Evolutionary conservation across 2,113 vertebrate genomes (phyloP), one percentile per base, ranked within the genome.

Genomic region (Tragelaphus strepsiceros): DNA sequence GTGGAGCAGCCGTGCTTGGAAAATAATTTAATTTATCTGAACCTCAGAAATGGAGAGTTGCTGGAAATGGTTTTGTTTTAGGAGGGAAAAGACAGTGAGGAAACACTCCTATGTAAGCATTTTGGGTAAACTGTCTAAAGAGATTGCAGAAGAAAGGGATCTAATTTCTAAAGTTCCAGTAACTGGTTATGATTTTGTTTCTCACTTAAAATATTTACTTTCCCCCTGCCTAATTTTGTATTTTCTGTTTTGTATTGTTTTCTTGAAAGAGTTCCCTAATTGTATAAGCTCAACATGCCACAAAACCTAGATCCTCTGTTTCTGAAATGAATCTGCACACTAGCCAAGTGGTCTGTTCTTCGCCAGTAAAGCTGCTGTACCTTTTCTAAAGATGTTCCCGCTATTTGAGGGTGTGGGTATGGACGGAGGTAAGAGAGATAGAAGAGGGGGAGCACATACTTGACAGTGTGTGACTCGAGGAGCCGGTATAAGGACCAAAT

Each of bases 11-110:
- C 22, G 58, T 84, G 62, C 51, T 82, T 82, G 54, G 61, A 94
- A 96, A 94, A 39, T 83, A 78, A 86, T 32, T 96, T 78, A 56
- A 86, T 88, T 97, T 92, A 84, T 71, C 85, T 82, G 32, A 35
- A 49, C 21, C 81, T 92, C 19, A 86, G 46, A 94, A 80, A 16
- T 39, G 30, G 59, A 92, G 67, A 95, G 59, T 30, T 92, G 77
- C n/a, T 95, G 30, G 62, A 92, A 88, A 88, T 58, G 0, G 43
- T 0, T 16, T 39, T 30, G 7, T 71, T 96, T 19, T 43, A 94
- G 51, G 49, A 51, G 81, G n/a, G 19, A 30, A 61, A 80, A 51
- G 35, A 64, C 19, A 51, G 19, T 5, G 46, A 83, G 46, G 32
- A 88, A 91, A 49, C 7, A 74, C 12, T 58, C 85, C 53, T 24